These are phyloP conservation scores for Catharus minimus DNA, from an alignment of 2,113 vertebrate genomes.

Conservation along the genomic window DNA sequence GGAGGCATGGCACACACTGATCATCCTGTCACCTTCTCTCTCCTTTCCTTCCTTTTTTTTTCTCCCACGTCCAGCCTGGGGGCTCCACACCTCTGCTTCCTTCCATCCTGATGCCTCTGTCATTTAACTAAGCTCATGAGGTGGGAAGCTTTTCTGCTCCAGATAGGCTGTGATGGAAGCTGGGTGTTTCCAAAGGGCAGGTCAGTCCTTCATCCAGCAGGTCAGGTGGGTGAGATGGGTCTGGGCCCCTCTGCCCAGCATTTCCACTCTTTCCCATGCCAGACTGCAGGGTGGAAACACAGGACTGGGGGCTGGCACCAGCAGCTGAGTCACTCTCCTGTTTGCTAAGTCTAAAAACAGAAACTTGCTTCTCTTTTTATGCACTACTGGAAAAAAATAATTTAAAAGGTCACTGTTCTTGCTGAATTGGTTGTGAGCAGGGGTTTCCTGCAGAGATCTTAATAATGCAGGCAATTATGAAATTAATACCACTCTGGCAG, in stretches of 20 bases:
- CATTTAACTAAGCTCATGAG: fast-evolving
- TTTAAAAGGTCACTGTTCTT: not conserved
- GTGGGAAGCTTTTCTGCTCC: not conserved
- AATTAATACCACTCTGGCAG: conserved; percentile 44
- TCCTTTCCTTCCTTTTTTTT: not conserved
- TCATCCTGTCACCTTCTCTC: not conserved
- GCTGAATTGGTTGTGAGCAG: conserved; percentile 5
- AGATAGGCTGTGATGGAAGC: not conserved
- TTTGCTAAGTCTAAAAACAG: not conserved
- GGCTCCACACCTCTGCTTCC: not conserved
- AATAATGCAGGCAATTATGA: conserved; percentile 46
- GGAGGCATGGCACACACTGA: fast-evolving
- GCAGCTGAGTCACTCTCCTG: not conserved
- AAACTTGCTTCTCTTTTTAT: conserved; percentile 1
- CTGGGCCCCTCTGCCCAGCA: not conserved
- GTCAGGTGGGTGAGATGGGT: not conserved
- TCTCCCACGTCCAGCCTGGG: not conserved
- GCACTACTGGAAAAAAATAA: not conserved
- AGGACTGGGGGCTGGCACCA: not conserved
- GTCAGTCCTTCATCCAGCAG: not conserved
- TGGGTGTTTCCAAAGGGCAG: not conserved
- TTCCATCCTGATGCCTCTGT: not conserved
- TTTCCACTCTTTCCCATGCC: not conserved
- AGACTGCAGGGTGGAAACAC: not conserved
- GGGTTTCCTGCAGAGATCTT: conserved; percentile 35